Percentiles rank a stretch among this genome's conserved stretches.
Evolutionary conservation across 2,888 invertebrate genomes (phyloP).

Genomic region (Poecilobothrus nobilitatus): DNA sequence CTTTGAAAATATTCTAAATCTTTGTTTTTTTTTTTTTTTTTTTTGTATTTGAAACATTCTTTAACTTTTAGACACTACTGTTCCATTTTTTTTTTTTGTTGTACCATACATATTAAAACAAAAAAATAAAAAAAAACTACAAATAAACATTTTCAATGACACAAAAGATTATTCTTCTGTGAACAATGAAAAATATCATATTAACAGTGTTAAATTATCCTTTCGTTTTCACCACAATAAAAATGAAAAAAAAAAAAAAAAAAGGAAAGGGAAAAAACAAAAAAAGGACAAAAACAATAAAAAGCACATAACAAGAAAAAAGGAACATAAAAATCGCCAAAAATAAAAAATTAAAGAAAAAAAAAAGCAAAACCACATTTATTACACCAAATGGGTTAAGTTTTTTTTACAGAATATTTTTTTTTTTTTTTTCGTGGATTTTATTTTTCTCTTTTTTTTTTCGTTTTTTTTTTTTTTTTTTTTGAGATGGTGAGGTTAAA

Average conservation of each 20-base stretch:
- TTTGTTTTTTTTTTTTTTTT: too few species aligned
- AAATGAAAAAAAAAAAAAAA: background rate
- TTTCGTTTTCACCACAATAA: background rate
- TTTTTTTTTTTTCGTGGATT: background rate
- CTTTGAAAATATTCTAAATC: too few species aligned
- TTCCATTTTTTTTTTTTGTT: too few species aligned
- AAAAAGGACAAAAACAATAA: background rate
- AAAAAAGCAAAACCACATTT: background rate
- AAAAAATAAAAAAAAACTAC: too few species aligned
- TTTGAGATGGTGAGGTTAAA: background rate
- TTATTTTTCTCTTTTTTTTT: background rate
- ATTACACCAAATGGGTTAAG: background rate
- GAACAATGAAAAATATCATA: constrained; percentile 1
- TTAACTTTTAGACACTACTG: too few species aligned
- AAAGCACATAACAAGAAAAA: background rate
- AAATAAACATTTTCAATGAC: background rate
- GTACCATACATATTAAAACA: too few species aligned
- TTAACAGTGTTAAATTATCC: constrained; percentile 1
- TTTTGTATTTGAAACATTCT: too few species aligned
- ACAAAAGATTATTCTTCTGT: constrained; percentile 3
- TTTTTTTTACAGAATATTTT: background rate
- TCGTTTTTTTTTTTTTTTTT: background rate
- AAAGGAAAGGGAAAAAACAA: too few species aligned
- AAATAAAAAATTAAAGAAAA: background rate
- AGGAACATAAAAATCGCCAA: background rate